A percentile compares a stretch with the other conserved stretches of the same genome.
Conservation (phyloP, 2,797 vertebrate species). For the Epinephelus awoara region DNA sequence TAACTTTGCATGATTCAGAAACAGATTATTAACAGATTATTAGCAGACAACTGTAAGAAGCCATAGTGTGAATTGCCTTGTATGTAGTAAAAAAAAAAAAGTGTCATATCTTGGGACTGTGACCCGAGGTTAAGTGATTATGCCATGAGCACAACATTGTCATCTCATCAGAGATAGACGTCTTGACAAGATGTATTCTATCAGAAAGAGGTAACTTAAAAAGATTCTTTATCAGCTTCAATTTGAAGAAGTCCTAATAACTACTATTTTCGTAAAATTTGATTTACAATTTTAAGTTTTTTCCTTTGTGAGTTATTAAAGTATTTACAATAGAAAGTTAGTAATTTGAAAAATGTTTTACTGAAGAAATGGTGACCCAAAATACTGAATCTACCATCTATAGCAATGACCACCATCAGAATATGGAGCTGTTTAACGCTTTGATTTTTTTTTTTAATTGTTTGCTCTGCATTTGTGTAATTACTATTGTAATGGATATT, state of each 20-base stretch:
- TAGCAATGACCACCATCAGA: too few species aligned
- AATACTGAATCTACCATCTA: too few species aligned
- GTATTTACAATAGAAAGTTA: not conserved
- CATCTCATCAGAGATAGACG: slow-evolving; percentile 16
- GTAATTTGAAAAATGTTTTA: not conserved
- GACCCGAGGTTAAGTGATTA: slow-evolving; percentile 11
- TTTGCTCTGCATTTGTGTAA: too few species aligned
- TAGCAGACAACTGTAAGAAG: not conserved
- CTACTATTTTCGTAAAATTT: not conserved
- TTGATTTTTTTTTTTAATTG: too few species aligned
- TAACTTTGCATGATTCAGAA: not conserved
- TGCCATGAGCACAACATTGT: slow-evolving; percentile 25
- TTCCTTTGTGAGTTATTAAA: not conserved
- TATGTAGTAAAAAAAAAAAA: too few species aligned
- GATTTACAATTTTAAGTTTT: not conserved
- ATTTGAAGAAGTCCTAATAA: slow-evolving; percentile 6
- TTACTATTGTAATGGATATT: too few species aligned
- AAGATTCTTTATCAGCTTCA: slow-evolving; percentile 7
- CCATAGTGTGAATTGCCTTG: not conserved
- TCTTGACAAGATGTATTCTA: slow-evolving; percentile 19
- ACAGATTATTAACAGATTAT: too few species aligned
- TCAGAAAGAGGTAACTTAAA: slow-evolving; percentile 11
- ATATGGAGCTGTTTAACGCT: too few species aligned
- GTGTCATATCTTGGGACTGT: not conserved
- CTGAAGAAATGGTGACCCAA: not conserved